A percentile compares a stretch with the other conserved stretches of the same genome.
Evolutionary conservation across 2,888 invertebrate genomes (phyloP).

Genomic region (Lasioglossum malachurum): DNA sequence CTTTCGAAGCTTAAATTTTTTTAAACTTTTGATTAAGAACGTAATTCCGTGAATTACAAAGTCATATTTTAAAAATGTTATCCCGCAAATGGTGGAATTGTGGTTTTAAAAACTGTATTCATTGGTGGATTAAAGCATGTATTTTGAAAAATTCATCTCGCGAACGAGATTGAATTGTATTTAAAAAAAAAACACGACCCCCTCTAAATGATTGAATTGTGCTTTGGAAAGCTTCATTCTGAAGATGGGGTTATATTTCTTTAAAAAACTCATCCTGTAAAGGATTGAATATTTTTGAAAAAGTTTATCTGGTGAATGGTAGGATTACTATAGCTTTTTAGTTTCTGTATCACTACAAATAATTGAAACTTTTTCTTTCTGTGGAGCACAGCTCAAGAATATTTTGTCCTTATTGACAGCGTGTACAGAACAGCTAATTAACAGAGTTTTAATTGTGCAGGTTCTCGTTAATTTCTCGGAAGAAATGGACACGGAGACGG

Average conservation of each 20-base stretch:
- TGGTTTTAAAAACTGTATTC: background rate
- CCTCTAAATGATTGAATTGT: background rate
- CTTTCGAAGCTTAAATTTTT: too few species aligned
- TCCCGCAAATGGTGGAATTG: background rate
- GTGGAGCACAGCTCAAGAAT: background rate
- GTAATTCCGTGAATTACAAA: background rate
- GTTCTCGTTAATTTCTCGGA: constrained; percentile 82
- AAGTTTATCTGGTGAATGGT: background rate
- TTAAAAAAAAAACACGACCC: too few species aligned
- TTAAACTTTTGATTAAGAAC: too few species aligned
- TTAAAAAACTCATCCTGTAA: background rate
- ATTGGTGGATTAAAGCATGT: background rate
- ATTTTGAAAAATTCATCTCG: background rate
- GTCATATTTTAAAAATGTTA: too few species aligned
- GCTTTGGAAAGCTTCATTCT: too few species aligned
- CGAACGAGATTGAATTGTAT: background rate
- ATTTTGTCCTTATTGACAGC: background rate
- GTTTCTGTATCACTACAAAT: background rate
- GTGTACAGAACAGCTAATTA: background rate
- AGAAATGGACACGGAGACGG: constrained; percentile 76
- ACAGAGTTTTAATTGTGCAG: constrained; percentile 62
- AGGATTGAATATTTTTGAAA: background rate
- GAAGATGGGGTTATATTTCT: background rate
- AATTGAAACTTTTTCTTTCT: background rate
- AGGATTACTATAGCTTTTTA: background rate